These are phyloP conservation scores for Orchesellides sinensis DNA, from an alignment of 2,888 invertebrate genomes.

Conservation along the genomic window DNA sequence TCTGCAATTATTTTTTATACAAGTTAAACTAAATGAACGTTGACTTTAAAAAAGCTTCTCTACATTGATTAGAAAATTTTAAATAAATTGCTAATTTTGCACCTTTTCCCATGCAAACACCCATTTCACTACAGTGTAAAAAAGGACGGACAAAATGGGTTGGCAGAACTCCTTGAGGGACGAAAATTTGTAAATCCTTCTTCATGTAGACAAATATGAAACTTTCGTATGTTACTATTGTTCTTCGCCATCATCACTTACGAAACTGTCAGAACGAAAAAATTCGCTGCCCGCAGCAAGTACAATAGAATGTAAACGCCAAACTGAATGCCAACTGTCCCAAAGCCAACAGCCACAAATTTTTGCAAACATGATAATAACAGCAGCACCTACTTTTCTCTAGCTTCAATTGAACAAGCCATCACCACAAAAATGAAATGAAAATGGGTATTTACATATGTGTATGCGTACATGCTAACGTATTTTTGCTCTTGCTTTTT, in stretches of 20 bases:
- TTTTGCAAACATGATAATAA: neutral
- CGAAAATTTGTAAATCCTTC: constrained; percentile 50
- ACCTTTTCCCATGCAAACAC: constrained; percentile 73
- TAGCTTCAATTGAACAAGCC: constrained; percentile 27
- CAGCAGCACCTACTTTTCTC: constrained; percentile 20
- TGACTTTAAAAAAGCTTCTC: neutral
- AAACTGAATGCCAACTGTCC: constrained; percentile 35
- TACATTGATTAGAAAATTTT: constrained; percentile 18
- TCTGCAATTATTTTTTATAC: constrained; percentile 56
- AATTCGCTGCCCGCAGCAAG: constrained; percentile 15
- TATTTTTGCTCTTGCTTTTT: neutral
- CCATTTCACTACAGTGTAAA: constrained; percentile 63
- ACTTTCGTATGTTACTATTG: constrained; percentile 8
- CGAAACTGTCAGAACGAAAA: constrained; percentile 17
- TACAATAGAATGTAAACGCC: too few species aligned
- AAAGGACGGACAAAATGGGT: neutral
- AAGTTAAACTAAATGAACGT: neutral
- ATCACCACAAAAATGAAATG: constrained; percentile 15
- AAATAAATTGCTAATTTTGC: constrained; percentile 14
- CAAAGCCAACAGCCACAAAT: constrained; percentile 3
- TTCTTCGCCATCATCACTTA: constrained; percentile 44
- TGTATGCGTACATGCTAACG: neutral
- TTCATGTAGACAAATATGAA: constrained; percentile 49
- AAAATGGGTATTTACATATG: neutral
- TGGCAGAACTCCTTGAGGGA: constrained; percentile 56